Percentiles rank a stretch among this genome's conserved stretches.
phyloP scores from a whole-genome alignment of 2,113 vertebrate species.

The Equus przewalskii region DNA sequence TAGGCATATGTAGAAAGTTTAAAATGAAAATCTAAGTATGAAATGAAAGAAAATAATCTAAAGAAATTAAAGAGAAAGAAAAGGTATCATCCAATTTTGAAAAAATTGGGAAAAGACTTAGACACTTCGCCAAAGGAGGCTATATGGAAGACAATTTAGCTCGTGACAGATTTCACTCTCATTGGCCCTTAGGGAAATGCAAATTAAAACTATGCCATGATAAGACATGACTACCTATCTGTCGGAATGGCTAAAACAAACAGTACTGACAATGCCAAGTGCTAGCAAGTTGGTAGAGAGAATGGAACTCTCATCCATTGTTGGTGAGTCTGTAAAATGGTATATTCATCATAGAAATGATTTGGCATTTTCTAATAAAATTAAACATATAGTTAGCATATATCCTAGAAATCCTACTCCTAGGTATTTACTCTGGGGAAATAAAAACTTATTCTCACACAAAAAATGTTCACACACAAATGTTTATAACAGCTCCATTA shows the following conservation, averaged over 20 bases:
- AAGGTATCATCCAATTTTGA: background rate
- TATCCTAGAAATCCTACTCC: background rate
- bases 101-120: background rate
- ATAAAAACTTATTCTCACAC: background rate
- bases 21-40: background rate
- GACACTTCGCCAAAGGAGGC: background rate
- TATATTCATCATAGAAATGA: background rate
- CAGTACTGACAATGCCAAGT: background rate
- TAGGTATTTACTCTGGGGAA: background rate
- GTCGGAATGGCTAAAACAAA: background rate
- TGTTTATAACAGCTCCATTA: background rate
- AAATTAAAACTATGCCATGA: background rate
- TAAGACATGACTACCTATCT: background rate
- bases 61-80: background rate
- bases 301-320: background rate
- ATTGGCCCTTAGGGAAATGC: background rate
- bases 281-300: background rate
- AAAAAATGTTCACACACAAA: background rate
- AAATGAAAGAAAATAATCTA: background rate
- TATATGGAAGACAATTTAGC: background rate
- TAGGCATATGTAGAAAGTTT: background rate
- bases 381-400: background rate
- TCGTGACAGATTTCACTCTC: background rate
- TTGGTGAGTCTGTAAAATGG: background rate
- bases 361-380: conserved; percentile 1